Evolutionary conservation across 1,140 invertebrate genomes (phyloP), one percentile per base, ranked within the genome.

Genomic region (Battus philenor): DNA sequence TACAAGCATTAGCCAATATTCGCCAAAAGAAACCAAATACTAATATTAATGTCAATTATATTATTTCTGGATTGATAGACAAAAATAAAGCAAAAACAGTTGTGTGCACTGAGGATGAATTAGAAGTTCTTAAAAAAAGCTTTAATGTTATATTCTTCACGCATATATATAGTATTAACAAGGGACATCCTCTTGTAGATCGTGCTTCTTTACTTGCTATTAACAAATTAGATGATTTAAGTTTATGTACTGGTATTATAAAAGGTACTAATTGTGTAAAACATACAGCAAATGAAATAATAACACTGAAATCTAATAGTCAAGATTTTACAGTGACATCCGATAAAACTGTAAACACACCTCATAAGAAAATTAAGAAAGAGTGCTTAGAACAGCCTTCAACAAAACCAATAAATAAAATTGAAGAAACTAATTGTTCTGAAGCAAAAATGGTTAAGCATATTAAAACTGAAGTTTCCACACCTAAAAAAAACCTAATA

Each of bases 131-230:
- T n/a, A 67, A 54, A 39, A 46, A 62, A 6, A 46, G 44, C 2
- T 68, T 77, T 2, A 71, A 64, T 33, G 50, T 16, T 8, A 43
- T 82, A 47, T 77, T 73, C 54, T 86, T 63, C 43, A 49, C 68
- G 46, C 81, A 86, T 46, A 50, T 86, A 32, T 86, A 86, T 31
- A 77, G 79, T 50, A 58, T 79, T 18, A 53, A 50, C 16, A 66
- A 67, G 49, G 81, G 77, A 16, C 26, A n/a, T 5, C 12, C 60
- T 31, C 9, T 34, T 1, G 46, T 64, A 22, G 72, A 83, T 44
- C 64, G 54, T 39, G 62, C 59, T 5, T 52, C 68, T 5, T 61
- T 69, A 30, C 43, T 71, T 15, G 24, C 59, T 8, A 32, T 70
- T 10, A 75, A 65, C 54, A 79, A 69, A 33, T 72, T 72, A 46